Evolutionary conservation across 2,888 invertebrate genomes (phyloP).

Genomic region (Pseudococcus jackbeardsleyi): DNA sequence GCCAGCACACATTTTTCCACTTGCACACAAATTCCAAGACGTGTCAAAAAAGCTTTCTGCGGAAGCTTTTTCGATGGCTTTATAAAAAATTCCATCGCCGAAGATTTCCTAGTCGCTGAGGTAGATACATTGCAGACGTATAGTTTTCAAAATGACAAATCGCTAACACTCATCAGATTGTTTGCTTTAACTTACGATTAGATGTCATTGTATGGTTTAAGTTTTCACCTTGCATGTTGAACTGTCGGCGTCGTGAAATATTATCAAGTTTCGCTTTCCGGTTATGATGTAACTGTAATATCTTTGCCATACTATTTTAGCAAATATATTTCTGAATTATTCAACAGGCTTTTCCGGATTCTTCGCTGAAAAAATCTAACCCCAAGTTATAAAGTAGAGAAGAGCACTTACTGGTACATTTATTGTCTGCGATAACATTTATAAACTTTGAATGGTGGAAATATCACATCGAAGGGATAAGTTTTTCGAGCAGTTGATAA

Average conservation of each 20-base stretch:
- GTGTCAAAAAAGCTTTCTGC: background rate
- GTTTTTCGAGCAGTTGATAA: too few species aligned
- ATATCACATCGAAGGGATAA: background rate
- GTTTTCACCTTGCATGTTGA: background rate
- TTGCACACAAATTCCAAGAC: background rate
- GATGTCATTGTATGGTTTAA: background rate
- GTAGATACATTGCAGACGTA: background rate
- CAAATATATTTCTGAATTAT: conserved; percentile 36
- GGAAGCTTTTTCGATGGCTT: background rate
- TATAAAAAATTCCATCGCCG: background rate
- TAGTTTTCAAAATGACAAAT: conserved; percentile 3
- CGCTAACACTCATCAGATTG: background rate
- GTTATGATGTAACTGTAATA: background rate
- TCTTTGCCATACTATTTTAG: conserved; percentile 12
- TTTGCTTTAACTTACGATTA: background rate
- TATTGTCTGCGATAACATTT: background rate
- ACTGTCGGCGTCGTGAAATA: background rate
- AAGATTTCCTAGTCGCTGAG: background rate
- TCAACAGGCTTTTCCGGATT: background rate
- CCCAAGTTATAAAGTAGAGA: background rate
- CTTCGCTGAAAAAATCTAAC: background rate
- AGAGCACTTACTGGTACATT: background rate
- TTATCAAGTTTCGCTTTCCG: background rate
- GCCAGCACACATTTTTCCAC: background rate
- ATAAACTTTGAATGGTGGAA: background rate